A percentile compares a stretch with the other conserved stretches of the same genome.
These are phyloP conservation scores for Cavia aperea DNA, from an alignment of 2,113 vertebrate species.

Conservation along the genomic window DNA sequence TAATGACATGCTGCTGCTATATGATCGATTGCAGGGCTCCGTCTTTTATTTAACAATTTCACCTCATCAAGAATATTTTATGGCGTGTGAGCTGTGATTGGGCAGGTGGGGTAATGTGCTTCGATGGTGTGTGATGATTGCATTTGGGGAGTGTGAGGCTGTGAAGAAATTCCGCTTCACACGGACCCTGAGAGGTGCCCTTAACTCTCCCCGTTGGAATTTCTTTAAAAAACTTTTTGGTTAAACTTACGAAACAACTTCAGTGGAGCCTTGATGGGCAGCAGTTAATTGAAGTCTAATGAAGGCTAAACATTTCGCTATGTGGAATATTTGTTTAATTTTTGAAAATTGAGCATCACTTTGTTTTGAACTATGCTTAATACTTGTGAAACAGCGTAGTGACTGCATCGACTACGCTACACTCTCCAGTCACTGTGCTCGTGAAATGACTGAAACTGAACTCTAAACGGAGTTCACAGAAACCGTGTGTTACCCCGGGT, in stretches of 20 bases:
- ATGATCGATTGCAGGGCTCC: neutral
- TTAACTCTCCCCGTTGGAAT: neutral
- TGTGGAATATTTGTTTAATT: neutral
- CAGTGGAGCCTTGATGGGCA: neutral
- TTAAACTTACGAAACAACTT: neutral
- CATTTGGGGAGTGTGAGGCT: neutral
- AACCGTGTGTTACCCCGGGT: neutral
- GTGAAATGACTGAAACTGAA: neutral
- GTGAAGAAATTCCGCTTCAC: slow-evolving; percentile 21
- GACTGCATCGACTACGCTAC: neutral
- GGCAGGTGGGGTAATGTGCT: neutral
- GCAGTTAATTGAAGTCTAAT: neutral
- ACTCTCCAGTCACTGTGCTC: neutral
- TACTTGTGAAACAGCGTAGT: neutral
- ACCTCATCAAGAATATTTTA: slow-evolving; percentile 31
- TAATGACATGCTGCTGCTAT: neutral
- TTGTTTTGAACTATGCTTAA: neutral
- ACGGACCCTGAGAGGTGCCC: neutral
- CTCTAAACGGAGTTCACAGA: neutral
- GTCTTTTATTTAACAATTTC: slow-evolving; percentile 7
- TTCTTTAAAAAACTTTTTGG: neutral
- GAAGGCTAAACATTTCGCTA: neutral
- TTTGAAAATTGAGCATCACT: neutral
- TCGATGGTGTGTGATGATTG: neutral
- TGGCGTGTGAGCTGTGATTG: neutral